These are phyloP conservation scores for Timema podura DNA, from an alignment of 2,888 invertebrate genomes.

Conservation along the genomic window DNA sequence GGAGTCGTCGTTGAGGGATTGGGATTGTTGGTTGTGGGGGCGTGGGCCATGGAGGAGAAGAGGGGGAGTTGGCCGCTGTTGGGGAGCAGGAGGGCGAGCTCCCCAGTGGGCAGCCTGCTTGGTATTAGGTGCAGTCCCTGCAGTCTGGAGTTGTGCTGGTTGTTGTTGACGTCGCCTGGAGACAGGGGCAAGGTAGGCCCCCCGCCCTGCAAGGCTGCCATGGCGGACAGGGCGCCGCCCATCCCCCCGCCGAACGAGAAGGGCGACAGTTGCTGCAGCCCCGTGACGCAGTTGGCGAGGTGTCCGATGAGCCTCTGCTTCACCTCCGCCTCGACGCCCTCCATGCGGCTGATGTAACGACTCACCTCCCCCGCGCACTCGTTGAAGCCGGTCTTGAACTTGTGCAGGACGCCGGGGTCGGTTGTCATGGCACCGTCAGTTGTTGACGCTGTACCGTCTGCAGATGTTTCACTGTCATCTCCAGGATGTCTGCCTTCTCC, in stretches of 20 bases:
- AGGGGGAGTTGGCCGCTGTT: conserved; percentile 44
- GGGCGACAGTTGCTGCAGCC: conserved; percentile 50
- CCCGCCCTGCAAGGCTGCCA: conserved; percentile 35
- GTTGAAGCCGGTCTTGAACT: conserved; percentile 82
- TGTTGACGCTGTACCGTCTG: conserved; percentile 87
- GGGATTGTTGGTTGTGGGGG: conserved; percentile 39
- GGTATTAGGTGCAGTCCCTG: conserved; percentile 73
- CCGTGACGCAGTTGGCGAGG: conserved; percentile 63
- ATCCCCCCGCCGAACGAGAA: conserved; percentile 39
- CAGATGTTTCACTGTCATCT: conserved; percentile 90
- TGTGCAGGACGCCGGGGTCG: conserved; percentile 77
- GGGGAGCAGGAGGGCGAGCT: conserved; percentile 75
- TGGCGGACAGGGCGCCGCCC: conserved; percentile 21
- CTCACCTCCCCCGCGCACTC: conserved; percentile 85
- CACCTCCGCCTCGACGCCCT: conserved; percentile 68
- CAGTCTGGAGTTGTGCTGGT: conserved; percentile 36
- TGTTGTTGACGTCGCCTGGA: conserved; percentile 34
- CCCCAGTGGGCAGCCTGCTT: conserved; percentile 75
- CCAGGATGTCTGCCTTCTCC: conserved; percentile 94
- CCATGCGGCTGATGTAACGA: conserved; percentile 56
- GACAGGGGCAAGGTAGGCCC: conserved; percentile 21
- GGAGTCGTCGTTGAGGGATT: conserved; percentile 26
- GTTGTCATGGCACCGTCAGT: conserved; percentile 75
- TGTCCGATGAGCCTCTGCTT: conserved; percentile 72
- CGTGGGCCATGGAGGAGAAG: conserved; percentile 34